A percentile compares a stretch with the other conserved stretches of the same genome.
These are phyloP conservation scores for Epinephelus malabaricus DNA, from an alignment of 2,797 vertebrate species.

Conservation along the genomic window DNA sequence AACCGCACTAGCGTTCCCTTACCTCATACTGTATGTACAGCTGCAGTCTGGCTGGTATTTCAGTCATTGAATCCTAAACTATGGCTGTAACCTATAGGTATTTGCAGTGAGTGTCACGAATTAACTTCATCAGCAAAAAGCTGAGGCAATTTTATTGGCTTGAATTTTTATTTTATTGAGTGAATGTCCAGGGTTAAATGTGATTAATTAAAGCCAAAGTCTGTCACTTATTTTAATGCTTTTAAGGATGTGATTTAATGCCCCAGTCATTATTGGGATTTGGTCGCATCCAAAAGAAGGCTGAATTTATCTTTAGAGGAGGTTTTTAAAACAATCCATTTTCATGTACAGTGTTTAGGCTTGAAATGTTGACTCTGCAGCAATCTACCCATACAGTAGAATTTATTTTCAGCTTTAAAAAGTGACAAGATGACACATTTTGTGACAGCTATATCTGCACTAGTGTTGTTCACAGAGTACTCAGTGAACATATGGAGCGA, in stretches of 20 bases:
- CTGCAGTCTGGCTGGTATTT: not conserved
- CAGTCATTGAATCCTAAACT: not conserved
- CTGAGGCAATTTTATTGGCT: not conserved
- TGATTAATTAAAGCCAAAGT: not conserved
- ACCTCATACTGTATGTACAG: not conserved
- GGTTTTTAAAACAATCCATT: not conserved
- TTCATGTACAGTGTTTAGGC: not conserved
- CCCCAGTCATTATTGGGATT: not conserved
- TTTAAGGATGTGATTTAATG: not conserved
- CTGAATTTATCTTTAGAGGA: not conserved
- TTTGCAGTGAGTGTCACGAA: too few species aligned
- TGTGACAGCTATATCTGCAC: not conserved
- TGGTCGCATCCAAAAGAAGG: too few species aligned
- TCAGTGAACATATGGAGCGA: constrained; percentile 7
- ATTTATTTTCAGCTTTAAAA: not conserved
- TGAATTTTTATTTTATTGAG: not conserved
- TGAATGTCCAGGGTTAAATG: not conserved
- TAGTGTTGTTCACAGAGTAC: not conserved
- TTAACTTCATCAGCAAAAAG: not conserved
- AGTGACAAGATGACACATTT: not conserved
- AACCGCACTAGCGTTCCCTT: constrained; percentile 16
- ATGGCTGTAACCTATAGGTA: not conserved
- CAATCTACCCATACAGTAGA: not conserved
- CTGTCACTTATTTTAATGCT: not conserved
- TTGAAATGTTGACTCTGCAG: not conserved